Conservation (phyloP, 2,888 invertebrate species). For the Lobophora halterata region DNA sequence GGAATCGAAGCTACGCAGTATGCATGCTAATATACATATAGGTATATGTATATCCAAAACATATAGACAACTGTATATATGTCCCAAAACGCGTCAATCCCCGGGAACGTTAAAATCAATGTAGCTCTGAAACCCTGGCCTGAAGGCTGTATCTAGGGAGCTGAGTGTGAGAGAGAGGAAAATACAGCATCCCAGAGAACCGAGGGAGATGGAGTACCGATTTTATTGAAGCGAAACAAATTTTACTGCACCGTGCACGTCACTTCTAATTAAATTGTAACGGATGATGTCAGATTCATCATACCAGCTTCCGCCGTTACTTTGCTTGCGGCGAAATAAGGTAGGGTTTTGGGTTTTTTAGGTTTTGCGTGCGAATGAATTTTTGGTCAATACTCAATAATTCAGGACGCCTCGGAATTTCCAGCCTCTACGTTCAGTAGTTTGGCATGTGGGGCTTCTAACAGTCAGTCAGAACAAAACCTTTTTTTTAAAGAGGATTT, state of each 20-base stretch:
- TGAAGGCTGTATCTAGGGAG: slow-evolving; percentile 44
- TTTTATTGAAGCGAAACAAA: slow-evolving; percentile 46
- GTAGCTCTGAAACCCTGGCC: slow-evolving; percentile 42
- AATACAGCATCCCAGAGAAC: slow-evolving; percentile 19
- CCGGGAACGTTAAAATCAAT: slow-evolving; percentile 53
- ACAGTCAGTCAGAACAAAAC: too few species aligned
- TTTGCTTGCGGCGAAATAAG: too few species aligned
- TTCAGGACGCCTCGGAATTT: too few species aligned
- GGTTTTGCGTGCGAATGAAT: too few species aligned
- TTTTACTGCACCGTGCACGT: slow-evolving; percentile 44
- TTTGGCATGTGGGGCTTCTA: too few species aligned
- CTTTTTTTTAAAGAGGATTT: too few species aligned
- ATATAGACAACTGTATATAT: slow-evolving; percentile 5
- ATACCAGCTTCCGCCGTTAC: neutral
- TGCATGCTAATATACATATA: too few species aligned
- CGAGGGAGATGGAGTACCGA: slow-evolving; percentile 35
- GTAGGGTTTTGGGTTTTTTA: too few species aligned
- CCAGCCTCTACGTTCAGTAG: too few species aligned
- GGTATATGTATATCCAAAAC: neutral
- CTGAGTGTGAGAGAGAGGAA: slow-evolving; percentile 34
- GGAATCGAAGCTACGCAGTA: slow-evolving; percentile 2
- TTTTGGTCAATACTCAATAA: too few species aligned
- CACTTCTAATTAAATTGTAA: slow-evolving; percentile 44
- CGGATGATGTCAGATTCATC: slow-evolving; percentile 15
- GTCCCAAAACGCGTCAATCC: slow-evolving; percentile 24